Evolutionary conservation across 1,140 invertebrate genomes (phyloP).

Genomic region (Lethrus apterus): DNA sequence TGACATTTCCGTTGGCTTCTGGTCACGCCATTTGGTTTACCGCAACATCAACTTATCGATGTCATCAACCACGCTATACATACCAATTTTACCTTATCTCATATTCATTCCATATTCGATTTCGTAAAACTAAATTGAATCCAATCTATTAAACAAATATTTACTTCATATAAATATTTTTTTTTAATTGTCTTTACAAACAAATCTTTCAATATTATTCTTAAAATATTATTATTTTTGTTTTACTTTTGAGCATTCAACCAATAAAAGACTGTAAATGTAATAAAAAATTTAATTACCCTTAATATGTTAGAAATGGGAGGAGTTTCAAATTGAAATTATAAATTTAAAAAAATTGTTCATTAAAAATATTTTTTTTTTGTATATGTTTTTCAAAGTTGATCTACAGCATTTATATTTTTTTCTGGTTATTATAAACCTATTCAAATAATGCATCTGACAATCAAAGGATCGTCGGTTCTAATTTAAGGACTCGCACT

Average conservation of each 20-base stretch:
- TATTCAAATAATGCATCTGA: conserved; percentile 9
- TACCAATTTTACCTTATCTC: neutral
- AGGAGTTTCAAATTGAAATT: neutral
- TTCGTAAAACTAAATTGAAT: too few relatives aligned
- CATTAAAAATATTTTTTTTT: neutral
- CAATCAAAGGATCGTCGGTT: conserved; percentile 4
- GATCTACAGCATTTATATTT: conserved; percentile 5
- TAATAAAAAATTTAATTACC: neutral
- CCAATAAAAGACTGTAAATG: too few relatives aligned
- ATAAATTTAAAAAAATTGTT: neutral
- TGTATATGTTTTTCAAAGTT: conserved; percentile 7
- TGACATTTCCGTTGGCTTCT: too few relatives aligned
- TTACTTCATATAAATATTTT: too few relatives aligned
- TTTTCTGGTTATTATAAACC: conserved; percentile 2
- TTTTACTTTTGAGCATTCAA: too few relatives aligned
- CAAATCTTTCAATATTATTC: too few relatives aligned
- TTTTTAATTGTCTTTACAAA: too few relatives aligned
- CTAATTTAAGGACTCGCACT: neutral
- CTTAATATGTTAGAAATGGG: neutral
- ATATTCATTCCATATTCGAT: neutral
- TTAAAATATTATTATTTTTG: too few relatives aligned
- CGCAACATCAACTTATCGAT: too few relatives aligned
- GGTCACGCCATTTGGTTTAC: too few relatives aligned
- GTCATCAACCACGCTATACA: neutral
- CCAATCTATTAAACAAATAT: too few relatives aligned